Base-by-base conservation (phyloP, 2,888 invertebrate genomes). In the Ichneumon xanthorius region DNA sequence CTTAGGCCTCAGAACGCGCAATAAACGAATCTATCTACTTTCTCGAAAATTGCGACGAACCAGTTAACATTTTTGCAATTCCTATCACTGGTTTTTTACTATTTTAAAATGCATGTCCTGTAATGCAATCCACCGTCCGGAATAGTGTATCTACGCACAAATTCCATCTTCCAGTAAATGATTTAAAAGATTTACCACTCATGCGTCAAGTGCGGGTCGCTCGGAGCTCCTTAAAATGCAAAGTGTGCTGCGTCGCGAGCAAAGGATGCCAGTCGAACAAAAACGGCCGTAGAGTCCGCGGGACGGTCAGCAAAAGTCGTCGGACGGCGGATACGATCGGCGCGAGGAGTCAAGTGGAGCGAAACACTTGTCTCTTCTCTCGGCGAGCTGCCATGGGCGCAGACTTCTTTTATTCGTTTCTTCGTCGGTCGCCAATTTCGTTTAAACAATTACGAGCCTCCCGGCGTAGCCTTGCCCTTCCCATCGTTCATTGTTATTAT, bases 351-450 rank as follows among this genome's bases (percentile, higher is more conserved):
- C 37, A 83, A 83, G 70, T 75, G 79, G 83, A 83, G 83, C 83
- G 83, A 79, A 83, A 83, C 79, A 71, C 75, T 83, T 75, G 79
- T 83, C 68, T 73, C 73, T 33, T 83, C 73, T 7, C 26, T 45
- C 55, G 63, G 14, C 33, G 33, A 63, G 30, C 19, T 55, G 19
- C 53, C 50, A 22, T 65, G 6, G 45, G 61, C 61, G 4, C 45
- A 22, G 19, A 71, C 19, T 14, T 4, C 30, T 37, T 22, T n/a
- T 4, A 11, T 9, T 61, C 50, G 33, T 76, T 76, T 37, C 19
- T 72, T 80, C 33, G 7, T 53, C 45, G 22, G 5, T 37, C 67
- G n/a, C 63, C 53, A 82, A 80, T 80, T 86, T 80, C 76, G 71
- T 80, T 33, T 72, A 26, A 77, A 73, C 70, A 80, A 80, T 77